phyloP scores from a whole-genome alignment of 2,888 invertebrate genomes.

The Heliconius sara region DNA sequence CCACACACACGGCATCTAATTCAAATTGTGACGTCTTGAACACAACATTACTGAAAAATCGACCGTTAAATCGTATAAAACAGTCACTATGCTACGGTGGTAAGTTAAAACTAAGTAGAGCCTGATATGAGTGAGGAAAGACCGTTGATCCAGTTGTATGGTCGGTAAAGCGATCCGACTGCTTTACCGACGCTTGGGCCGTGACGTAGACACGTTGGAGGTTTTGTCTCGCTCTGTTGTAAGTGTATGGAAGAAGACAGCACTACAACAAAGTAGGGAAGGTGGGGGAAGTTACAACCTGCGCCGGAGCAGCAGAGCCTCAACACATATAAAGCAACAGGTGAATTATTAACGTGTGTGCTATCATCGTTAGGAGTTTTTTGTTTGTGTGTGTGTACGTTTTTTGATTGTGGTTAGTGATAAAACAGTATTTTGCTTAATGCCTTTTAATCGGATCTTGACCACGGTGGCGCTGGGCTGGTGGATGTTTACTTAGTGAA shows the following conservation, averaged over 20 bases:
- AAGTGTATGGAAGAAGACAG: conserved; percentile 56
- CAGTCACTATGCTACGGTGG: conserved; percentile 72
- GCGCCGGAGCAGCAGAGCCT: conserved; percentile 76
- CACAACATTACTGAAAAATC: conserved; percentile 70
- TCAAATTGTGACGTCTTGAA: conserved; percentile 65
- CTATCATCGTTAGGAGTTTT: conserved; percentile 58
- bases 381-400: conserved; percentile 65
- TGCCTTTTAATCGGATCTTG: conserved; percentile 63
- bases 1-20: conserved; percentile 57
- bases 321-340: conserved; percentile 76
- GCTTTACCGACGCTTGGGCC: conserved; percentile 70
- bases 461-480: conserved; percentile 60
- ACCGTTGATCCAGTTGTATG: conserved; percentile 82
- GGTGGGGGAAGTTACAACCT: conserved; percentile 77
- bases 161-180: conserved; percentile 75
- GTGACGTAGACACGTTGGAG: conserved; percentile 50
- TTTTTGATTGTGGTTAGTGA: conserved; percentile 74
- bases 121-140: conserved; percentile 74
- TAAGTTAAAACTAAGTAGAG: conserved; percentile 81
- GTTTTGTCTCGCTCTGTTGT: conserved; percentile 58
- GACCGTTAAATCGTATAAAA: conserved; percentile 66
- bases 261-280: conserved; percentile 57
- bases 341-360: conserved; percentile 76
- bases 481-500: conserved; percentile 56
- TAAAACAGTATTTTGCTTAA: conserved; percentile 76